phyloP scores from a whole-genome alignment of 2,888 invertebrate genomes.

The Baronia brevicornis region DNA sequence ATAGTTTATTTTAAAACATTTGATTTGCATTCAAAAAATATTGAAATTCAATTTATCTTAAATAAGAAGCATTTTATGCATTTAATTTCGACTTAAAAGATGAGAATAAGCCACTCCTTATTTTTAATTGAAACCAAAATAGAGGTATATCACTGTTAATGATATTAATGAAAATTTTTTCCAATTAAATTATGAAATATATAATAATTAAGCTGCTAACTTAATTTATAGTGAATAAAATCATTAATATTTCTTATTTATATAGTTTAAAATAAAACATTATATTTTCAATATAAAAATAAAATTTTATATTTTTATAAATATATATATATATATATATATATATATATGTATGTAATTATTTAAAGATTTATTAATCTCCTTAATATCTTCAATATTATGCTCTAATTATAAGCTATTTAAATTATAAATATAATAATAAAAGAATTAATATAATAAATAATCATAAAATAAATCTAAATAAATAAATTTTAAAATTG shows the following conservation, averaged over 20 bases:
- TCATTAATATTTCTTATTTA: constrained; percentile 63
- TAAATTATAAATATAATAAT: constrained; percentile 13
- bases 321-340: constrained; percentile 1
- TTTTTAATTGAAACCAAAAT: constrained; percentile 75
- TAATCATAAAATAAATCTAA: constrained; percentile 41
- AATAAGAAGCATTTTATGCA: constrained; percentile 74
- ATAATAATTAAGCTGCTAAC: constrained; percentile 79
- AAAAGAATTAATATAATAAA: constrained; percentile 59
- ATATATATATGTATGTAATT: constrained; percentile 2
- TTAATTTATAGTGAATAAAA: constrained; percentile 72
- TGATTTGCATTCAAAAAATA: constrained; percentile 61
- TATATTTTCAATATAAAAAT: too few species aligned
- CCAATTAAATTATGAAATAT: constrained; percentile 72
- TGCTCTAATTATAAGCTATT: constrained; percentile 10
- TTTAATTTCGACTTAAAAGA: constrained; percentile 68
- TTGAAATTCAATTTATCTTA: constrained; percentile 58
- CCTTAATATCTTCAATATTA: constrained; percentile 12
- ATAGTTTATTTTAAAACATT: constrained; percentile 55
- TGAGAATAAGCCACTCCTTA: constrained; percentile 65
- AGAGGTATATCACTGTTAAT: constrained; percentile 82
- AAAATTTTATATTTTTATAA: constrained; percentile 7
- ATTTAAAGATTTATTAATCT: constrained; percentile 8
- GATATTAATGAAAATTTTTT: constrained; percentile 70
- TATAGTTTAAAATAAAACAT: too few species aligned
- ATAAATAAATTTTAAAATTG: constrained; percentile 50